Evolutionary conservation across 2,797 vertebrate species (phyloP).

Genomic region (Rhynchonycteris naso): DNA sequence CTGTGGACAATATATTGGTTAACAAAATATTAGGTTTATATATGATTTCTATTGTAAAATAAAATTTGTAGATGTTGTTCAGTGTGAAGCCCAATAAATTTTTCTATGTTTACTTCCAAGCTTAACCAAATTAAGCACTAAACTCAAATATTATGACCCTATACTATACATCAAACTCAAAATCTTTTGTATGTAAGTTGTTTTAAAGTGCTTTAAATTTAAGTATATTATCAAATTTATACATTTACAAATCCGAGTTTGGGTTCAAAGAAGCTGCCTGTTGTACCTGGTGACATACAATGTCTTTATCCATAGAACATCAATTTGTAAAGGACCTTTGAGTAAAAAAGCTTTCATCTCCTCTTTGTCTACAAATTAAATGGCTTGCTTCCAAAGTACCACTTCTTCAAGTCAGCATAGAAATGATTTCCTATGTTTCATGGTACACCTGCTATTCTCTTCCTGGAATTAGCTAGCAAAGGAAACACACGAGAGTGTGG

Average conservation of each 20-base stretch:
- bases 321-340: background rate
- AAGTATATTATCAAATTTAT: background rate
- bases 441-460: background rate
- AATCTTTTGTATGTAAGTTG: background rate
- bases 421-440: background rate
- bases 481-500: background rate
- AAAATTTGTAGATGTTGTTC: background rate
- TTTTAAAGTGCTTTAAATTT: constrained; percentile 10
- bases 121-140: background rate
- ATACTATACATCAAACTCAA: background rate
- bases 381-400: background rate
- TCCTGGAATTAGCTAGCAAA: background rate
- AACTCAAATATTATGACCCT: background rate
- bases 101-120: background rate
- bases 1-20: background rate
- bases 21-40: background rate
- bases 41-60: background rate
- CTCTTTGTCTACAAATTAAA: background rate
- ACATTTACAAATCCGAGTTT: background rate
- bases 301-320: background rate
- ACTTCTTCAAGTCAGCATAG: background rate
- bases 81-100: background rate
- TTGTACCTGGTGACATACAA: background rate
- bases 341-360: background rate
- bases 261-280: background rate